These are phyloP conservation scores for Syngnathoides biaculeatus DNA, from an alignment of 2,113 vertebrate species.

Conservation along the genomic window DNA sequence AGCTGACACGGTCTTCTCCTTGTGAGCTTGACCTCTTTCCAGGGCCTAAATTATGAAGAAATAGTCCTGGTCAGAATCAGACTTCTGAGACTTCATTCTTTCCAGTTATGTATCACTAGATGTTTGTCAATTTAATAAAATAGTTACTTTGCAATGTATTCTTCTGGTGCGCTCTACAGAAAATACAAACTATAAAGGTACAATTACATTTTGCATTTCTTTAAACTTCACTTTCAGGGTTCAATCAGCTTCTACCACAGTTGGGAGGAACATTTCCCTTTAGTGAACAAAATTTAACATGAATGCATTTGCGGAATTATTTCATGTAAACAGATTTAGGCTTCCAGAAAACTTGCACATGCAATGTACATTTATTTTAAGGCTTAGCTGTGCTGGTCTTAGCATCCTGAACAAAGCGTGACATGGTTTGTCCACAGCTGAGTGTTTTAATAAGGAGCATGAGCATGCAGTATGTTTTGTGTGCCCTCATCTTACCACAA, in stretches of 20 bases:
- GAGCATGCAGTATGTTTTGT: not conserved
- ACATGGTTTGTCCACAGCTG: not conserved
- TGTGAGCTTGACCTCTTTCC: slow-evolving; percentile 74
- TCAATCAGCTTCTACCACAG: not conserved
- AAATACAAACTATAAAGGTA: not conserved
- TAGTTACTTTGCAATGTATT: not conserved
- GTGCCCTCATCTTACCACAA: slow-evolving; percentile 68
- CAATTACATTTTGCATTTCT: too few relatives aligned
- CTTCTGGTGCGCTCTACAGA: not conserved
- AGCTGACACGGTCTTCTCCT: slow-evolving; percentile 71
- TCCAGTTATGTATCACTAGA: not conserved
- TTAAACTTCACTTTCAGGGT: not conserved
- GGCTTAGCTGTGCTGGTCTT: not conserved
- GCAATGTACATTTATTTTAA: not conserved
- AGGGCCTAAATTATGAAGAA: slow-evolving; percentile 70
- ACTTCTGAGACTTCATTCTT: not conserved
- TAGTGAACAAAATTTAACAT: not conserved
- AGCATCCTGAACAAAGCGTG: not conserved
- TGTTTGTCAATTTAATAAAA: not conserved
- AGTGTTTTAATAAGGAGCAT: not conserved
- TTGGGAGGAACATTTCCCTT: not conserved
- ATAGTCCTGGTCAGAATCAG: not conserved
- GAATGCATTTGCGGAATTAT: not conserved
- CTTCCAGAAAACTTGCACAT: not conserved
- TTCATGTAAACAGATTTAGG: not conserved